Conservation (phyloP, 2,797 vertebrate genomes). For the Loris lydekkerianus region DNA sequence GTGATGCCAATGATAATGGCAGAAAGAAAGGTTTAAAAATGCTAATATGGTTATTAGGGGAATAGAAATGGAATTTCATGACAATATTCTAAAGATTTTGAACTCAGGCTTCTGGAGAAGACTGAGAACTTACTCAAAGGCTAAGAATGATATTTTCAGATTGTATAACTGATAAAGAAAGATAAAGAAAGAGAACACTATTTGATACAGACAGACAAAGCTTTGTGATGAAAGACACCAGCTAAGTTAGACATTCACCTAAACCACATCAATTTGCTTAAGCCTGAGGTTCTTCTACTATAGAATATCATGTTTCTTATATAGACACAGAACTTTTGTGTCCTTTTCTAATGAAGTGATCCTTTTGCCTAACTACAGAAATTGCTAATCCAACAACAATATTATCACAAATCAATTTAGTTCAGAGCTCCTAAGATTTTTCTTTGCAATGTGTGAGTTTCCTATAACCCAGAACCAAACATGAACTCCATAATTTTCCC, state of each 20-base stretch:
- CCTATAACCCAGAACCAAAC: conserved; percentile 23
- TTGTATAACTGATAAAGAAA: conserved; percentile 47
- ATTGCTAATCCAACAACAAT: conserved; percentile 59
- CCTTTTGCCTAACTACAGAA: conserved; percentile 39
- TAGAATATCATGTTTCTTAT: conserved; percentile 46
- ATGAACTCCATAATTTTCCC: background rate
- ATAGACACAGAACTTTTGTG: conserved; percentile 26
- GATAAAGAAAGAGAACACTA: background rate
- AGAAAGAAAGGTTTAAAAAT: conserved; percentile 16
- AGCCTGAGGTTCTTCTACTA: conserved; percentile 69
- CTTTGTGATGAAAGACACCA: conserved; percentile 41
- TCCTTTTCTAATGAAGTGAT: conserved; percentile 75
- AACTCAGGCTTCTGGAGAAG: conserved; percentile 53
- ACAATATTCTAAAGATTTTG: conserved; percentile 53
- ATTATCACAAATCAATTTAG: conserved; percentile 57
- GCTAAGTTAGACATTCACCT: conserved; percentile 79
- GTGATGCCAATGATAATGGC: background rate
- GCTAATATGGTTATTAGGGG: conserved; percentile 44
- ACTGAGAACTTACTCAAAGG: conserved; percentile 51
- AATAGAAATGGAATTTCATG: conserved; percentile 62
- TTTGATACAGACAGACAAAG: conserved; percentile 60
- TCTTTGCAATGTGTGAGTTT: conserved; percentile 65
- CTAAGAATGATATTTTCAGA: conserved; percentile 53
- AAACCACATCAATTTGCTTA: conserved; percentile 71
- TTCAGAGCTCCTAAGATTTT: background rate